Evolutionary conservation across 2,797 vertebrate species (phyloP).

Genomic region (Myotis pilosus): DNA sequence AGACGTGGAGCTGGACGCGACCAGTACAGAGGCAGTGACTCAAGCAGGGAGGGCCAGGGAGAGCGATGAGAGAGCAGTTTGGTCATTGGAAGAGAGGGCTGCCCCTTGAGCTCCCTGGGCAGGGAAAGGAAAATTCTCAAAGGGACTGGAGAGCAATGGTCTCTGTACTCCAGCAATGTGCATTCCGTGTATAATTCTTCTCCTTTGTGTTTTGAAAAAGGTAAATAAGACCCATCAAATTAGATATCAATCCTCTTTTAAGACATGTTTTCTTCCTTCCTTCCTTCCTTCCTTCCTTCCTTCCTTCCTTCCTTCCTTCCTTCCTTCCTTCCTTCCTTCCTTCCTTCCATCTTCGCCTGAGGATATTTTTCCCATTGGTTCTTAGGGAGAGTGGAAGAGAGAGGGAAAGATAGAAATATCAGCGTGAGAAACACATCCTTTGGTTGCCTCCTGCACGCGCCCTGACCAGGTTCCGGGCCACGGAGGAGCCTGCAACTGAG

Average conservation of each 20-base stretch:
- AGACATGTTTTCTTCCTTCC: not conserved
- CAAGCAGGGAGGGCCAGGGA: not conserved
- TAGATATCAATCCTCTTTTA: not conserved
- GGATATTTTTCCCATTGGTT: too few species aligned
- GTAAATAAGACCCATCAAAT: not conserved
- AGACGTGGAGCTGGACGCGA: not conserved
- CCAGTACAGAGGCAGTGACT: not conserved
- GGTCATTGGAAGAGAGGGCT: not conserved
- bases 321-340: too few species aligned
- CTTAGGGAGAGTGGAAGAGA: too few species aligned
- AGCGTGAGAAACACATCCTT: too few species aligned
- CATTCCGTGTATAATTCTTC: not conserved
- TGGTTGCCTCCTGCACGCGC: too few species aligned
- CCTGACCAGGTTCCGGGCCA: too few species aligned
- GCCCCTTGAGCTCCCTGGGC: not conserved
- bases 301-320: fast-evolving
- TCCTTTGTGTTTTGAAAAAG: not conserved
- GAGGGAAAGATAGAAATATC: too few species aligned
- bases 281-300: fast-evolving
- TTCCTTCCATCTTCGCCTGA: too few species aligned
- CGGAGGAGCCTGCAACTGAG: too few species aligned
- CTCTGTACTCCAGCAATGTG: fast-evolving
- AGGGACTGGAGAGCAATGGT: not conserved
- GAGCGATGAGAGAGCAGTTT: not conserved
- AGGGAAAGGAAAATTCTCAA: not conserved